Conservation (phyloP, 2,888 invertebrate species). For the Doris montereyensis region DNA sequence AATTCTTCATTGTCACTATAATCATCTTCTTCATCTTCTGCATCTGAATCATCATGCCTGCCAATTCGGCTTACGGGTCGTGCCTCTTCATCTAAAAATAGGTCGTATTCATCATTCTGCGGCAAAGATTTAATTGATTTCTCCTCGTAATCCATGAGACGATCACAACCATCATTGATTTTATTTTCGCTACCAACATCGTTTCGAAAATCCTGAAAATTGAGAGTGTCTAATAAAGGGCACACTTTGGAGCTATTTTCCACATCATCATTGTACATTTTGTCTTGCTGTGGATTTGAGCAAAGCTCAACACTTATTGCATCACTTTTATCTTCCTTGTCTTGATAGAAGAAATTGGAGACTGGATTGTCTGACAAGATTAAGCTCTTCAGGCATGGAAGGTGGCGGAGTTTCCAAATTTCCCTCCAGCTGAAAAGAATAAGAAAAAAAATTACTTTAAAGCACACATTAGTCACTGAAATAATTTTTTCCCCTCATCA, state of each 20-base stretch:
- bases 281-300: slow-evolving; percentile 18
- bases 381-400: slow-evolving; percentile 57
- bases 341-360: slow-evolving; percentile 53
- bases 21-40: too few relatives aligned
- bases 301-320: neutral
- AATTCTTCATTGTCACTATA: too few relatives aligned
- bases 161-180: too few relatives aligned
- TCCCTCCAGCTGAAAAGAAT: slow-evolving; percentile 59
- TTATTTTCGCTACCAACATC: too few relatives aligned
- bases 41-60: slow-evolving; percentile 3
- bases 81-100: neutral
- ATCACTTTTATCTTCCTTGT: too few relatives aligned
- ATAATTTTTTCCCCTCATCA: too few relatives aligned
- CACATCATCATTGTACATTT: slow-evolving; percentile 27
- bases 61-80: slow-evolving; percentile 24
- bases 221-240: too few relatives aligned
- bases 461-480: neutral
- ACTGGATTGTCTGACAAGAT: slow-evolving; percentile 65
- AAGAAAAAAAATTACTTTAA: neutral
- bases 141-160: too few relatives aligned
- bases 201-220: too few relatives aligned
- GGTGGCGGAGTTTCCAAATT: slow-evolving; percentile 59
- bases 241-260: slow-evolving; percentile 23
- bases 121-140: too few relatives aligned
- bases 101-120: too few relatives aligned